These are phyloP conservation scores for Stegodyphus mimosarum DNA, from an alignment of 1,140 invertebrate genomes.

Conservation along the genomic window DNA sequence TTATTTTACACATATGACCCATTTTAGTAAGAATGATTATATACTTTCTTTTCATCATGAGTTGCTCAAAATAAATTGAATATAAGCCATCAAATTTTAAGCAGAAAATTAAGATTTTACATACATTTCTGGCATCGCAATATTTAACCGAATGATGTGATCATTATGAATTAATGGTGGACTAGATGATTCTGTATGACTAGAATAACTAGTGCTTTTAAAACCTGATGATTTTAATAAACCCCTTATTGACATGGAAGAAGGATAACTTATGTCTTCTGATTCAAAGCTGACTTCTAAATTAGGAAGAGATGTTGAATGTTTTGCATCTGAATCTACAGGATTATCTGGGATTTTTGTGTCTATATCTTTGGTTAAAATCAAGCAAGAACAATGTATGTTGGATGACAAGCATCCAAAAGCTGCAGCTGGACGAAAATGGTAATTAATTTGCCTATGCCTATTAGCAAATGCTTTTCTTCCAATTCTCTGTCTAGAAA, in stretches of 20 bases:
- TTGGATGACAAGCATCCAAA: slow-evolving; percentile 3
- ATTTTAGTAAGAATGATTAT: too few species aligned
- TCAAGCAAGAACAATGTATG: slow-evolving; percentile 49
- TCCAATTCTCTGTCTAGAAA: background rate
- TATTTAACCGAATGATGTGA: slow-evolving; percentile 20
- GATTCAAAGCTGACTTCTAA: background rate
- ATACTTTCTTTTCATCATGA: too few species aligned
- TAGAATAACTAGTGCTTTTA: background rate
- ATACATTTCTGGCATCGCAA: background rate
- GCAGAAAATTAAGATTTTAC: too few species aligned
- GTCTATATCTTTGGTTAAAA: slow-evolving; percentile 21
- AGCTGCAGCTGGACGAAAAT: slow-evolving; percentile 29
- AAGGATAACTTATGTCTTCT: too few species aligned
- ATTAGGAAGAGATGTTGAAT: slow-evolving; percentile 21
- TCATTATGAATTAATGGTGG: slow-evolving; percentile 9
- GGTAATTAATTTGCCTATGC: slow-evolving; percentile 29
- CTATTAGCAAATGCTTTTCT: slow-evolving; percentile 38
- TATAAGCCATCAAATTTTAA: too few species aligned
- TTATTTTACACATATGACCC: too few species aligned
- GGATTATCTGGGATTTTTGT: background rate
- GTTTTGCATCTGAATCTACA: background rate
- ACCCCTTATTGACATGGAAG: too few species aligned
- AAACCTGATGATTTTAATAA: background rate
- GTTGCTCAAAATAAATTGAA: too few species aligned
- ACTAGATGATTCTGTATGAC: background rate